Conservation (phyloP, 30 jellyfish, hydroid and myxozoan genomes). For the Aurelia aurita region DNA sequence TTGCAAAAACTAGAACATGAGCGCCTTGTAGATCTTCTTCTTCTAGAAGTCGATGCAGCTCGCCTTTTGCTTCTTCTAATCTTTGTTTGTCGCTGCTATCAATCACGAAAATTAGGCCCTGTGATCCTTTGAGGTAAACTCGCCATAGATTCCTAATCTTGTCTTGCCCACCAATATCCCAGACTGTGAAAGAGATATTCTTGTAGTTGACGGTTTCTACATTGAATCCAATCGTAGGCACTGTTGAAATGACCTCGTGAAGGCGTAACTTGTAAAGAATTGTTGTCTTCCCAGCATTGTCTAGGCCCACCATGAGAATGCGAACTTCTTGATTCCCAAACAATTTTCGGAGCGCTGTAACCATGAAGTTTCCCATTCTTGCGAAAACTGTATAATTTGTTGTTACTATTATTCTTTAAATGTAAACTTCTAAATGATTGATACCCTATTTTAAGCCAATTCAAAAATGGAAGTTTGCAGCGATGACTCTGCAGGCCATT, state of each 20-base stretch:
- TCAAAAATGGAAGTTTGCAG: background rate
- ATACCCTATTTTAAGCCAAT: too few relatives aligned
- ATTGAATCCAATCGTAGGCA: slow-evolving; percentile 95
- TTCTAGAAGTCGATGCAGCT: slow-evolving; percentile 72
- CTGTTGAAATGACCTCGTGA: slow-evolving; percentile 94
- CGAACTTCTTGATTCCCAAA: slow-evolving; percentile 98
- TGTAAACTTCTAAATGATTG: too few relatives aligned
- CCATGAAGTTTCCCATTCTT: slow-evolving; percentile 83
- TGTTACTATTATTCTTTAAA: background rate
- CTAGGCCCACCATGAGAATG: slow-evolving; percentile 98
- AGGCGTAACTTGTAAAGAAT: slow-evolving; percentile 89
- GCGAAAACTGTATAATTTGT: background rate
- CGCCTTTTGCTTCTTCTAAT: slow-evolving; percentile 88
- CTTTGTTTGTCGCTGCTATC: slow-evolving; percentile 95
- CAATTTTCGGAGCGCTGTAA: slow-evolving; percentile 75
- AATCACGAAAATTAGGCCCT: slow-evolving; percentile 91
- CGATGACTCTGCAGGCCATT: slow-evolving; percentile 9
- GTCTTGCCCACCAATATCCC: slow-evolving; percentile 99
- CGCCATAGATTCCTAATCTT: slow-evolving; percentile 98
- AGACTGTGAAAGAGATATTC: slow-evolving; percentile 93
- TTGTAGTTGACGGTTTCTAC: slow-evolving; percentile 94
- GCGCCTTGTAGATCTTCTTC: slow-evolving; percentile 95
- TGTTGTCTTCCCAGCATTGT: slow-evolving; percentile 99
- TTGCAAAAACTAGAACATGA: slow-evolving; percentile 93
- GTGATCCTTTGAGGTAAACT: slow-evolving; percentile 94